phyloP scores from a whole-genome alignment of 2,797 vertebrate species.

The Megalops cyprinoides region DNA sequence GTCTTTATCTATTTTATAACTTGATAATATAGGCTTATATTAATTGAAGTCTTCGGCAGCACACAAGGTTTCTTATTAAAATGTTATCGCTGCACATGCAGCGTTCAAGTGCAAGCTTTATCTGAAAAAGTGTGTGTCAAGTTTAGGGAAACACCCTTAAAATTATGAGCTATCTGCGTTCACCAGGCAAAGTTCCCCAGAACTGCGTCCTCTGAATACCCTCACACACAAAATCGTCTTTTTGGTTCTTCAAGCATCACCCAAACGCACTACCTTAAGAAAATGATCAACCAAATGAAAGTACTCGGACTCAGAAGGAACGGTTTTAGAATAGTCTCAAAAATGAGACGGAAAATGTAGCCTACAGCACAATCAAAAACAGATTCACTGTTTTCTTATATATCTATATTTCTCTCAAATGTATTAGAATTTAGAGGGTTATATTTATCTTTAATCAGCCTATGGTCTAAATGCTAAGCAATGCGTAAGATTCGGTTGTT shows the following conservation, averaged over 20 bases:
- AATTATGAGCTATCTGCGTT: constrained; percentile 70
- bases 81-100: constrained; percentile 72
- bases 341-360: not conserved
- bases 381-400: no score
- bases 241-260: constrained; percentile 38
- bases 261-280: not conserved
- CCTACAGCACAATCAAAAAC: not conserved
- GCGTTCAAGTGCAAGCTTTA: constrained; percentile 72
- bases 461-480: not conserved
- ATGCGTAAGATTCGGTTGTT: not conserved
- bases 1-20: constrained; percentile 39
- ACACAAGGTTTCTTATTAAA: constrained; percentile 30
- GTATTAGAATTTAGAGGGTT: not conserved
- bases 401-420: not conserved
- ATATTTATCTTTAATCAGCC: not conserved
- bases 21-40: constrained; percentile 7
- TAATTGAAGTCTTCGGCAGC: constrained; percentile 32
- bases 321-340: not conserved
- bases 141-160: constrained; percentile 73
- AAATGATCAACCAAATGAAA: not conserved
- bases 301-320: not conserved
- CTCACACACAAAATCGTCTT: constrained; percentile 59
- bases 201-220: constrained; percentile 59
- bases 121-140: constrained; percentile 69
- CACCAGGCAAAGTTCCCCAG: constrained; percentile 61